Evolutionary conservation across 2,113 vertebrate genomes (phyloP).

Genomic region (Mus spicilegus): DNA sequence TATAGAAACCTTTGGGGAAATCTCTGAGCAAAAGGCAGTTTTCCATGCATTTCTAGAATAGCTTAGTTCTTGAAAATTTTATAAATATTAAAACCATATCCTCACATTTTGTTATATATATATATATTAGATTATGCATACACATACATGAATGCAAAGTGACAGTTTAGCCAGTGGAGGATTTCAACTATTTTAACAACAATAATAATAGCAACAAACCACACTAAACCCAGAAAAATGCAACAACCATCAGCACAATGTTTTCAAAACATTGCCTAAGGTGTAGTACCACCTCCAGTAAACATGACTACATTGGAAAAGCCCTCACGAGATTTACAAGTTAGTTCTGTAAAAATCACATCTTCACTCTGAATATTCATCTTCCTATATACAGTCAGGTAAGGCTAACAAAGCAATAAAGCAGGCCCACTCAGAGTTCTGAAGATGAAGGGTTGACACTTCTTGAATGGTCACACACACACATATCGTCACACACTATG

Average conservation of each 20-base stretch:
- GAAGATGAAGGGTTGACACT: not conserved
- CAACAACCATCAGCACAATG: not conserved
- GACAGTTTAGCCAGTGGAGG: not conserved
- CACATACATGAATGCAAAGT: not conserved
- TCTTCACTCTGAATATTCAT: not conserved
- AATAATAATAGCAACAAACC: not conserved
- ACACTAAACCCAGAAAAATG: not conserved
- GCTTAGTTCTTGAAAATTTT: not conserved
- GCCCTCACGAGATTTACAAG: not conserved
- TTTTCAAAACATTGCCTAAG: conserved; percentile 12
- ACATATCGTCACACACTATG: not conserved
- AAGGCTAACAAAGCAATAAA: not conserved
- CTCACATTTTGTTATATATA: not conserved
- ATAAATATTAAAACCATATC: not conserved
- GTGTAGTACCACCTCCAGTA: not conserved
- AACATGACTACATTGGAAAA: not conserved
- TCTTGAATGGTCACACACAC: not conserved
- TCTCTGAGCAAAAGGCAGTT: not conserved
- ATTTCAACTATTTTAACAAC: conserved; percentile 25
- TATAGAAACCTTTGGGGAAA: conserved; percentile 20
- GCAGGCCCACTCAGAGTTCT: not conserved
- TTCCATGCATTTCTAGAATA: not conserved
- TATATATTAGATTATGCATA: no score
- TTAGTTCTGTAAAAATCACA: conserved; percentile 22
- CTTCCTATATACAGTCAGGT: not conserved